Evolutionary conservation across 1,140 invertebrate genomes (phyloP).

Genomic region (Proctacanthus coquilletti): DNA sequence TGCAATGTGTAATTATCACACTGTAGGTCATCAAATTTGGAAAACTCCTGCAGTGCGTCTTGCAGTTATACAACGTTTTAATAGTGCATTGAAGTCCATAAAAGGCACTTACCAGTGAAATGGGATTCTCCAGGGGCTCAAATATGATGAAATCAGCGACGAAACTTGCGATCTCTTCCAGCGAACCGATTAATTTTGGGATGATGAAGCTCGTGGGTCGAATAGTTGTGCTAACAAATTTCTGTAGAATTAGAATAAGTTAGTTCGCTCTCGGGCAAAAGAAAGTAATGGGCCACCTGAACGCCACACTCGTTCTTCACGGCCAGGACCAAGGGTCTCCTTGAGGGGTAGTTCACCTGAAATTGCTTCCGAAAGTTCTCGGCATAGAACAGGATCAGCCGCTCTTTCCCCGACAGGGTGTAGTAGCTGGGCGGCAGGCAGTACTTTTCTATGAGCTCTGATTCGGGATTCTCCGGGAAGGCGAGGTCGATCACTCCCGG

Average conservation of each 20-base stretch:
- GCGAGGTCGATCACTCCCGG: conserved; percentile 15
- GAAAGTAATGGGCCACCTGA: conserved; percentile 34
- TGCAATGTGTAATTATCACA: no score
- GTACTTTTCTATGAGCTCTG: conserved; percentile 13
- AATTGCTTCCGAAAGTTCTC: conserved; percentile 76
- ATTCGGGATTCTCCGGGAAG: conserved; percentile 18
- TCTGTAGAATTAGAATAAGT: conserved; percentile 28
- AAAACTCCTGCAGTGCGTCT: no score
- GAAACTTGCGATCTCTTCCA: conserved; percentile 38
- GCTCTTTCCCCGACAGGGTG: conserved; percentile 59
- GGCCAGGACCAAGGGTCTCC: conserved; percentile 57
- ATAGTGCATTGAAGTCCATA: no score
- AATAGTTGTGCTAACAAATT: conserved; percentile 47
- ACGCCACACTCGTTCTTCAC: conserved; percentile 67
- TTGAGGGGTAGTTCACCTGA: conserved; percentile 37
- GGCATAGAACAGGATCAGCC: conserved; percentile 52
- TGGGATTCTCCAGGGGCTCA: conserved; percentile 32
- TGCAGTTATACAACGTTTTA: no score
- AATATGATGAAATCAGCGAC: conserved; percentile 41
- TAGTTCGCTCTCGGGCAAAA: not conserved
- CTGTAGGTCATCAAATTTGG: no score
- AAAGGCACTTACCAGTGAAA: conserved; percentile 41
- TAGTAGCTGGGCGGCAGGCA: conserved; percentile 55
- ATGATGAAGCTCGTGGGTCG: conserved; percentile 38
- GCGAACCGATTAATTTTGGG: conserved; percentile 35